A percentile compares a stretch with the other conserved stretches of the same genome.
Conservation (phyloP, 37 sponge, comb jelly and placozoan genomes). For the Ianthella basta region DNA sequence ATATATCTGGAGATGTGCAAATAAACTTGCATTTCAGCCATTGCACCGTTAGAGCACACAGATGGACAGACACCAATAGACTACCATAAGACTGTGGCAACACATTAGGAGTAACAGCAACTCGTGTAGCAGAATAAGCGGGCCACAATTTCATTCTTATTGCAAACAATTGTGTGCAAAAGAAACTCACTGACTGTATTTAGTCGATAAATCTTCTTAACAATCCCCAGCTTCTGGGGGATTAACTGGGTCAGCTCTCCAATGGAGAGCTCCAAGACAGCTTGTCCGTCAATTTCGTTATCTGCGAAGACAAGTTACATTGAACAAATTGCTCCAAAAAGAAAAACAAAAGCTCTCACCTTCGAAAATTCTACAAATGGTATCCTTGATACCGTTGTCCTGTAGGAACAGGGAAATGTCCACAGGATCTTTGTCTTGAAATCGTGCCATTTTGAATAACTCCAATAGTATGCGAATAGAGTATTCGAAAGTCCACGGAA, state of each 20-base stretch:
- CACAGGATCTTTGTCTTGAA: not conserved
- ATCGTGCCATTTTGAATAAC: not conserved
- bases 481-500: not conserved
- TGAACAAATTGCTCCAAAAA: not conserved
- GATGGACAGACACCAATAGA: too few relatives aligned
- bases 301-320: not conserved
- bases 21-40: too few relatives aligned
- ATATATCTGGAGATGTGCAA: too few relatives aligned
- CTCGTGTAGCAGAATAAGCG: too few relatives aligned
- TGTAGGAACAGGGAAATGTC: not conserved
- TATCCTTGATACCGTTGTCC: conserved; percentile 6
- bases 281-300: not conserved
- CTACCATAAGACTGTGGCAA: too few relatives aligned
- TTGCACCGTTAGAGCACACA: too few relatives aligned
- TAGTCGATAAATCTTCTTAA: not conserved
- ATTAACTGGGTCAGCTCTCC: not conserved
- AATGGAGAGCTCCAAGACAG: not conserved
- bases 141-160: too few relatives aligned
- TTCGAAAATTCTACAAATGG: conserved; percentile 6
- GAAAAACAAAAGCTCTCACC: not conserved
- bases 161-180: too few relatives aligned
- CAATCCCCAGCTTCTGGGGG: not conserved
- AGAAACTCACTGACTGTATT: too few relatives aligned
- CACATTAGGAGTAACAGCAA: too few relatives aligned
- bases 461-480: not conserved